Evolutionary conservation across 2,888 invertebrate species (phyloP).

Genomic region (Pinctada fucata): DNA sequence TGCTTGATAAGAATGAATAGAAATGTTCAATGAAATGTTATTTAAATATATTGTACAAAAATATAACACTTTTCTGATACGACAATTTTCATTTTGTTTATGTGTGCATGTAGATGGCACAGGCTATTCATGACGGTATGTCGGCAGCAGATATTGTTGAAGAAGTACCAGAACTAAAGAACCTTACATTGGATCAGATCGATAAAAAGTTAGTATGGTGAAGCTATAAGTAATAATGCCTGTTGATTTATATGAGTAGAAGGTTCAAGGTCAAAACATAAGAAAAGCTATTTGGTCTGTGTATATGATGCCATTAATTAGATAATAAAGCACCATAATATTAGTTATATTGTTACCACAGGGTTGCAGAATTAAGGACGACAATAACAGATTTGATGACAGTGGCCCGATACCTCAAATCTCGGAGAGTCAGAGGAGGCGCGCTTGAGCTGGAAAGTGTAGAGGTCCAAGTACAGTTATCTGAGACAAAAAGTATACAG

Average conservation of each 20-base stretch:
- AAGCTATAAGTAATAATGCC: neutral
- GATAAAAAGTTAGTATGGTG: conserved; percentile 50
- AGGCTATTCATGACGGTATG: conserved; percentile 66
- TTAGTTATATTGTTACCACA: conserved; percentile 43
- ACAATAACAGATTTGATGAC: conserved; percentile 66
- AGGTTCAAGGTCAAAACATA: too few species aligned
- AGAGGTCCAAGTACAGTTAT: conserved; percentile 75
- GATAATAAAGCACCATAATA: too few species aligned
- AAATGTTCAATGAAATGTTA: too few species aligned
- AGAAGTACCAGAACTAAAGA: conserved; percentile 70
- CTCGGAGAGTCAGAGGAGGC: conserved; percentile 66
- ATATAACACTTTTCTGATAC: too few species aligned
- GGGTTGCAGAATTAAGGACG: conserved; percentile 62
- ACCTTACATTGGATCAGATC: conserved; percentile 48
- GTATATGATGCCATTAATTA: too few species aligned
- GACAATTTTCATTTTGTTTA: too few species aligned
- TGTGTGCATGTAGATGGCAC: conserved; percentile 75
- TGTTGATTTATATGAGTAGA: too few species aligned
- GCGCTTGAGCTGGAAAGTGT: conserved; percentile 75
- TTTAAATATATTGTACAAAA: too few species aligned
- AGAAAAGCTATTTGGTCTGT: too few species aligned
- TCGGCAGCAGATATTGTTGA: conserved; percentile 58
- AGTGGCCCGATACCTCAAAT: conserved; percentile 68
- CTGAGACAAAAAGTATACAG: conserved; percentile 68
- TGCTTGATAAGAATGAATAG: too few species aligned